phyloP scores from a whole-genome alignment of 2,113 vertebrate genomes.

The Camelus dromedarius region DNA sequence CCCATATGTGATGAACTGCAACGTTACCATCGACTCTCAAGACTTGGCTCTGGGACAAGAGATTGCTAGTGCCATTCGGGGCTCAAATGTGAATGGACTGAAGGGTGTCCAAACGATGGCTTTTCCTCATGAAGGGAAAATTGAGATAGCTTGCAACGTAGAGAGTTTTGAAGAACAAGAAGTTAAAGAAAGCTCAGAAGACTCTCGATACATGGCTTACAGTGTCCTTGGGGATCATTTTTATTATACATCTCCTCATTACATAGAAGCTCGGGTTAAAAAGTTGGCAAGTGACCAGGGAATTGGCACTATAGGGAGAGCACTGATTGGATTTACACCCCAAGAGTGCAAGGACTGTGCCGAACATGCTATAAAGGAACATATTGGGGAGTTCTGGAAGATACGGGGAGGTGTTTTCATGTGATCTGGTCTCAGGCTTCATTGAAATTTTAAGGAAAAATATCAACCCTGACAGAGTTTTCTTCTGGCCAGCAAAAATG shows the following conservation, averaged over 20 bases:
- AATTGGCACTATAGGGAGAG: slow-evolving; percentile 81
- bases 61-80: slow-evolving; percentile 82
- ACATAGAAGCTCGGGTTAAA: slow-evolving; percentile 84
- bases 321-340: slow-evolving; percentile 87
- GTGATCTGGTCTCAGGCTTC: slow-evolving; percentile 72
- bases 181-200: slow-evolving; percentile 48
- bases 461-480: background rate
- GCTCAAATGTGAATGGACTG: slow-evolving; percentile 82
- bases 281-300: slow-evolving; percentile 81
- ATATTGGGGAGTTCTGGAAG: slow-evolving; percentile 88
- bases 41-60: slow-evolving; percentile 83
- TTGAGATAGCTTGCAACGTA: slow-evolving; percentile 89
- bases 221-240: slow-evolving; percentile 79
- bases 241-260: slow-evolving; percentile 82
- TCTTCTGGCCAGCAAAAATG: background rate
- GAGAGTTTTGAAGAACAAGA: slow-evolving; percentile 83
- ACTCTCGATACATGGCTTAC: slow-evolving; percentile 75
- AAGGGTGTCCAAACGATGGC: slow-evolving; percentile 88
- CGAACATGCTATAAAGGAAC: slow-evolving; percentile 83
- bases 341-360: slow-evolving; percentile 85
- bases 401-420: slow-evolving; percentile 82
- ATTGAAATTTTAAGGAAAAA: slow-evolving; percentile 33
- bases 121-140: slow-evolving; percentile 86
- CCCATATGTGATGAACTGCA: slow-evolving; percentile 90
- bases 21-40: slow-evolving; percentile 87